A percentile compares a stretch with the other conserved stretches of the same genome.
Conservation (phyloP, 1,140 invertebrate genomes). For the Drosophila lowei region DNA sequence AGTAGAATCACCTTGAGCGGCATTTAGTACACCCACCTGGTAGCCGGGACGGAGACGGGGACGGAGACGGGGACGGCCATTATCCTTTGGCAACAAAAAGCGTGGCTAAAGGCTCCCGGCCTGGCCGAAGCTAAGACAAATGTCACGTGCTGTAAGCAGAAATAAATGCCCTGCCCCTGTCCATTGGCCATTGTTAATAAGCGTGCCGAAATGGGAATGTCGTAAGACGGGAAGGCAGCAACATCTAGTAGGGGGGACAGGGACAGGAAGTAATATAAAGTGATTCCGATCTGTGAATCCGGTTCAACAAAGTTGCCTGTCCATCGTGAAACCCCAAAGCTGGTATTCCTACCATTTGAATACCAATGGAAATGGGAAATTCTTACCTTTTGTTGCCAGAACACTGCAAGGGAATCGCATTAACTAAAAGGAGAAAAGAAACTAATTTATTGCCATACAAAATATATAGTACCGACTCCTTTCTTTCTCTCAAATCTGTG, state of each 20-base stretch:
- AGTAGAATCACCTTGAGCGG: conserved; percentile 49
- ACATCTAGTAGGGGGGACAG: background rate
- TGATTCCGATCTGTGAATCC: conserved; percentile 36
- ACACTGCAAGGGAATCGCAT: too few species aligned
- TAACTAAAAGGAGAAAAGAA: too few species aligned
- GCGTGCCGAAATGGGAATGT: conserved; percentile 51
- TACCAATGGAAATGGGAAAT: too few species aligned
- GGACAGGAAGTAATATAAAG: conserved; percentile 41
- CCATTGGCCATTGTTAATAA: conserved; percentile 52
- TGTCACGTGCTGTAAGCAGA: conserved; percentile 55
- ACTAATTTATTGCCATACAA: too few species aligned
- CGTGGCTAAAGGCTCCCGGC: conserved; percentile 47
- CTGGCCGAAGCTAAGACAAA: conserved; percentile 55
- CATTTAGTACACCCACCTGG: conserved; percentile 71
- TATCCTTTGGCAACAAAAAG: conserved; percentile 73
- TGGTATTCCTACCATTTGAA: background rate
- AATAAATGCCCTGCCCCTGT: conserved; percentile 29
- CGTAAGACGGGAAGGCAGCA: background rate
- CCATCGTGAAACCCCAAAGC: too few species aligned
- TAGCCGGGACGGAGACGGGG: conserved; percentile 36
- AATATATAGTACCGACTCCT: too few species aligned
- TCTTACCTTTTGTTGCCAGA: too few species aligned
- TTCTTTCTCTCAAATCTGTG: too few species aligned
- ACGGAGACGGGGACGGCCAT: conserved; percentile 38
- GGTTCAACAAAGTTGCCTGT: background rate